Evolutionary conservation across 2,888 invertebrate genomes (phyloP), one percentile per base, ranked within the genome.

Genomic region (Lomographa bimaculata): DNA sequence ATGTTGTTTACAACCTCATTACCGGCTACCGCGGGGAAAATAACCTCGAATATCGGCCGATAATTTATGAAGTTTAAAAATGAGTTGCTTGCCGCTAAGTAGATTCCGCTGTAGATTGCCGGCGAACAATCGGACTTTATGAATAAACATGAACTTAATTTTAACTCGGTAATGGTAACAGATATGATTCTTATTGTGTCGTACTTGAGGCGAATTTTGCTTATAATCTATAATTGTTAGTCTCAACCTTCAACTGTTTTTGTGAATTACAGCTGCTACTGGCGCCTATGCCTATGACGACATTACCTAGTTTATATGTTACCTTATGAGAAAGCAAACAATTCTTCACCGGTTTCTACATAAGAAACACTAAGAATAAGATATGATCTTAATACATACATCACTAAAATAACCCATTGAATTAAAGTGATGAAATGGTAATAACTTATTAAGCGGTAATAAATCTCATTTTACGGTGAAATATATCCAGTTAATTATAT

Each of bases 1-100:
- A 73, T 71, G 82, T 89, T 89, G 86, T 89, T 89, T 89, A 89
- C 86, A 87, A 85, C 83, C 86, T 86, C 86, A 85, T 89, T 89
- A 87, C 73, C 42, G 72, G 76, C 72, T 72, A 74, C 76, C 70
- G 75, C 64, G 58, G 65, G 70, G 75, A 70, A 71, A 78, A 81
- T 74, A 72, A 78, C 78, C 76, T 67, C 73, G 67, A 79, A 78
- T 84, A 84, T 83, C 82, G 78, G 74, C 77, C 66, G 80, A 83
- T 83, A 77, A 84, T 83, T 83, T 82, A 83, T 77, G 79, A 81
- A 79, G 74, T 80, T 84, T 80, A 85, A 85, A 83, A 85, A 85
- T 85, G 78, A 79, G 76, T 78, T 82, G 69, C 72, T 70, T 73
- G 67, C 66, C 60, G 67, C 60, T 69, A 67, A 70, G 68, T 73